Base-by-base conservation (phyloP, 2,113 vertebrate genomes). In the Serinus canaria region DNA sequence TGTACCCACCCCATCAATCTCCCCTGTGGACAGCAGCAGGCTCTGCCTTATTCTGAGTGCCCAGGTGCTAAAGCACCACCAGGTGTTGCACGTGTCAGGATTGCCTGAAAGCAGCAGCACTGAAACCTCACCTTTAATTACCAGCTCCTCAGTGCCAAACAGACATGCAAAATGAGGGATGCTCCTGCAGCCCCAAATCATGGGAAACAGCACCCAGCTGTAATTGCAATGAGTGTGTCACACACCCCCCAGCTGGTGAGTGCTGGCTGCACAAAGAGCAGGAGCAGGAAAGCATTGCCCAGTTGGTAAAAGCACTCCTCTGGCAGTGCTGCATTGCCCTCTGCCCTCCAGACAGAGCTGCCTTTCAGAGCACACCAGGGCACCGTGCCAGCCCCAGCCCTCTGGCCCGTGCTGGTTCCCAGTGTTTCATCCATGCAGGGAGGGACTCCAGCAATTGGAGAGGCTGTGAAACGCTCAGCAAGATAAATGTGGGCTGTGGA, bases 281-380 rank as follows among this genome's bases (percentile, higher is more conserved):
- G 13, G 22, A 87, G 49, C 62, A 85, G 58, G 37, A 53, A 85
- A 92, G 62, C 44, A 49, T 53, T 41, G 62, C 22, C 52, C 44
- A 13, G 69, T 89, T 56, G 52, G 87, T 69, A 19, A 37, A 84
- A 62, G 11, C 58, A 12, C 67, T 46, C 12, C 43, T 53, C 8
- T 56, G 80, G 12, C 17, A 27, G 84, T 79, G 66, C 70, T 91
- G 8, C 89, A 33, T 91, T 94, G 89, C 77, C 81, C 87, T 95
- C 84, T 89, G 83, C 58, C 59, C 91, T 95, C 37, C 74, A 87
- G 89, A 89, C 91, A 94, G 94, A 78, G 91, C 56, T 74, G 75
- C 33, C 83, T 91, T 94, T 84, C 66, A 69, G 76, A 84, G 31
- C 4, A 68, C 18, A 69, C 69, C 28, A 9, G 37, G 62, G 87